Percentiles rank a stretch among this genome's conserved stretches.
Conservation (phyloP, 2,113 vertebrate genomes). For the Tetrao urogallus region DNA sequence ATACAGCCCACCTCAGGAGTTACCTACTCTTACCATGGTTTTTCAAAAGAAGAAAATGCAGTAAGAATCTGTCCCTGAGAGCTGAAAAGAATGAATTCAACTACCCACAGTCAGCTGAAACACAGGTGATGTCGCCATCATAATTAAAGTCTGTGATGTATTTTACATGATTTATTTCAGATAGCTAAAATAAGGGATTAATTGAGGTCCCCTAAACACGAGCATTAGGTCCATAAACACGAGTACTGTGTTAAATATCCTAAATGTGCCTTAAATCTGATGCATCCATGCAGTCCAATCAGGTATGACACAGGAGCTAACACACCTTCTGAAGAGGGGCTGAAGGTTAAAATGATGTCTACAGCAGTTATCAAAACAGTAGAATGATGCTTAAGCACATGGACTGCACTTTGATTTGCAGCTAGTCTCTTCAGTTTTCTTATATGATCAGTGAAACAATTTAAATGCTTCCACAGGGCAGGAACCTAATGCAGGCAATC, state of each 20-base stretch:
- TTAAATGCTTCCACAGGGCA: background rate
- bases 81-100: background rate
- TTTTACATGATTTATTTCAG: background rate
- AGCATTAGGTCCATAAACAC: background rate
- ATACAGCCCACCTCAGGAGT: background rate
- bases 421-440: background rate
- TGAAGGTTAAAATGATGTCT: background rate
- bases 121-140: background rate
- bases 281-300: background rate
- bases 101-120: background rate
- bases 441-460: background rate
- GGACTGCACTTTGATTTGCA: background rate
- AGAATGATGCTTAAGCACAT: background rate
- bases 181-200: background rate
- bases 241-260: background rate
- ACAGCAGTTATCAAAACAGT: background rate
- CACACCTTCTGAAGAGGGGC: background rate
- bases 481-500: background rate
- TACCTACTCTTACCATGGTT: background rate
- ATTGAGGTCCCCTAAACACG: background rate
- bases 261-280: background rate
- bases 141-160: background rate
- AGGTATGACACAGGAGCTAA: background rate
- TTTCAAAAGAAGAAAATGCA: background rate
- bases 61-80: background rate